Conservation (phyloP, 2,113 vertebrate species). For the Deroptyus accipitrinus region DNA sequence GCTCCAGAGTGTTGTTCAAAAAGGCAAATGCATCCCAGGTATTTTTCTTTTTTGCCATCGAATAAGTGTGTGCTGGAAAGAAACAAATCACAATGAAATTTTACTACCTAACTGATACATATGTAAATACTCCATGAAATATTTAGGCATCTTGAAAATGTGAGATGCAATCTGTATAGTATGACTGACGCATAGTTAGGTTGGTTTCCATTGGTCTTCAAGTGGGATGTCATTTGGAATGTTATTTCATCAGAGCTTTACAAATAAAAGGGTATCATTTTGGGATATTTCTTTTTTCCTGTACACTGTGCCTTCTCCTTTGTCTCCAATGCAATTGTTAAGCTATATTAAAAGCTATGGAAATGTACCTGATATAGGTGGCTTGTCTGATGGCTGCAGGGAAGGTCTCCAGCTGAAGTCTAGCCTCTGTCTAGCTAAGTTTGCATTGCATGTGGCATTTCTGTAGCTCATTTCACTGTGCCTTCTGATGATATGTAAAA, state of each 20-base stretch:
- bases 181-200: conserved; percentile 75
- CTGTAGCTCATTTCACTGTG: not conserved
- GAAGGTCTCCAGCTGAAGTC: not conserved
- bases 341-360: not conserved
- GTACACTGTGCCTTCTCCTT: conserved; percentile 58
- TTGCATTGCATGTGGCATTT: not conserved
- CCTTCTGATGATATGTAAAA: not conserved
- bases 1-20: conserved; percentile 78
- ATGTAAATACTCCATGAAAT: conserved; percentile 79
- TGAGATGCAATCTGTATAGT: conserved; percentile 75
- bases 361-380: not conserved
- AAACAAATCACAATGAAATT: conserved; percentile 69
- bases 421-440: not conserved
- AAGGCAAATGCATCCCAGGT: conserved; percentile 65
- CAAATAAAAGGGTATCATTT: conserved; percentile 83
- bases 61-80: conserved; percentile 72
- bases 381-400: not conserved
- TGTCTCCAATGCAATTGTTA: not conserved
- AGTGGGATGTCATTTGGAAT: conserved; percentile 79
- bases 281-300: conserved; percentile 46
- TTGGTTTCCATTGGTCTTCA: conserved; percentile 75
- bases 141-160: conserved; percentile 69
- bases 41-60: conserved; percentile 54
- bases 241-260: conserved; percentile 80
- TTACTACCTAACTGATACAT: conserved; percentile 83